Evolutionary conservation across 2,888 invertebrate species (phyloP).

Genomic region (Chymomyza caudatula): DNA sequence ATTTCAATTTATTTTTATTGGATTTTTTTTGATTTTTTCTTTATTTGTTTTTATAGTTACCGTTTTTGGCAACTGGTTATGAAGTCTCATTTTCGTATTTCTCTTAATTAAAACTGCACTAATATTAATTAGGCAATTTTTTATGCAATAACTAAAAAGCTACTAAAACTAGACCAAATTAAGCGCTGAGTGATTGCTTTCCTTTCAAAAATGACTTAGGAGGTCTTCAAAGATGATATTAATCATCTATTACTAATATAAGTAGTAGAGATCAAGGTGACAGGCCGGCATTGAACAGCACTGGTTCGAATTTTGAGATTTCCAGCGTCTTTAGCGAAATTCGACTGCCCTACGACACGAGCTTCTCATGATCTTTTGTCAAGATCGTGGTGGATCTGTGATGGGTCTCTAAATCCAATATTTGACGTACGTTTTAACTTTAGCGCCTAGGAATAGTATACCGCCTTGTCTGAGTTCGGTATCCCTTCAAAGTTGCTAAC

Average conservation of each 20-base stretch:
- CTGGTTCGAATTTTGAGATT: neutral
- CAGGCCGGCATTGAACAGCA: neutral
- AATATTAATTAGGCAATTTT: conserved; percentile 61
- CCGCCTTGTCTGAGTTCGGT: too few relatives aligned
- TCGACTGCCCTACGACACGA: neutral
- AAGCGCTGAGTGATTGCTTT: neutral
- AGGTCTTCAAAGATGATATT: neutral
- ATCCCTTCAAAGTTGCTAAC: too few relatives aligned
- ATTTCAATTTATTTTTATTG: conserved; percentile 38
- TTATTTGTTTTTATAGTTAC: conserved; percentile 30
- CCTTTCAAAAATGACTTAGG: neutral
- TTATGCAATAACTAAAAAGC: neutral
- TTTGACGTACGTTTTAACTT: too few relatives aligned
- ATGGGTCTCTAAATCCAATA: neutral
- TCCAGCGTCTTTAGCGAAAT: neutral
- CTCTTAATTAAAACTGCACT: conserved; percentile 68
- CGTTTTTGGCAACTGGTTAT: conserved; percentile 69
- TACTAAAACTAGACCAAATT: neutral
- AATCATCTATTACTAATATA: neutral
- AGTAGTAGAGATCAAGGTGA: neutral
- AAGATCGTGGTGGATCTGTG: neutral
- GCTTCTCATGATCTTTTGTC: neutral
- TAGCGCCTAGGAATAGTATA: too few relatives aligned
- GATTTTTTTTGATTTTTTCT: conserved; percentile 31
- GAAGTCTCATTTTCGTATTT: conserved; percentile 68